These are phyloP conservation scores for Staurois parvus DNA, from an alignment of 2,797 vertebrate species.

Conservation along the genomic window DNA sequence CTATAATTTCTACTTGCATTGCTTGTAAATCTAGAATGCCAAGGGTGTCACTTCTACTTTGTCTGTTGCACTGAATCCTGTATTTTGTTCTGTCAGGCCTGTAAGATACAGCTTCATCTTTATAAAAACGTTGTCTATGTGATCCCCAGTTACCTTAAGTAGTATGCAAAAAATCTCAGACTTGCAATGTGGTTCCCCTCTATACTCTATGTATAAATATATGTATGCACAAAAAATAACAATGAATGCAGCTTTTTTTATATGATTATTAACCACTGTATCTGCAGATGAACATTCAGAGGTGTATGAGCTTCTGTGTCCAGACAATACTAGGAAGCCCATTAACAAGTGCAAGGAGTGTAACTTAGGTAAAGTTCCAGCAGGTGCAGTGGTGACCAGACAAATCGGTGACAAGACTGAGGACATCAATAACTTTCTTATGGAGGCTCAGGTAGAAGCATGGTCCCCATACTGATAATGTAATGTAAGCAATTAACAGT, in stretches of 20 bases:
- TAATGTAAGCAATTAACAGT: too few species aligned
- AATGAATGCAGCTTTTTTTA: not conserved
- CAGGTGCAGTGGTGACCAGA: conserved; percentile 84
- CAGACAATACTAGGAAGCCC: conserved; percentile 74
- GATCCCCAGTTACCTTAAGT: too few species aligned
- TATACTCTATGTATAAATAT: too few species aligned
- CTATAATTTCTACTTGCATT: too few species aligned
- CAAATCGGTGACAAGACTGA: conserved; percentile 70
- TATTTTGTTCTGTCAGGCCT: not conserved
- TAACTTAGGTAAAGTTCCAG: conserved; percentile 80
- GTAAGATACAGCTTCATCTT: not conserved
- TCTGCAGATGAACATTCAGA: not conserved
- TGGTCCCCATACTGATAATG: not conserved
- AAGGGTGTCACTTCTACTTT: too few species aligned
- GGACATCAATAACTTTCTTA: conserved; percentile 79
- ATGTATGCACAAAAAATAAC: not conserved
- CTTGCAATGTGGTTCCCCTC: not conserved
- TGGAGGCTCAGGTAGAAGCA: conserved; percentile 72
- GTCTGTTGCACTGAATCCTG: too few species aligned
- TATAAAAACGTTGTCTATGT: not conserved
- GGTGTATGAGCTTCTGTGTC: conserved; percentile 87
- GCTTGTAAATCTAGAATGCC: too few species aligned
- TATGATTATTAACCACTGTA: not conserved
- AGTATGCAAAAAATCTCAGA: too few species aligned
- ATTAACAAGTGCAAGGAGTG: conserved; percentile 78